Evolutionary conservation across 2,113 vertebrate genomes (phyloP), one percentile per base, ranked within the genome.

Genomic region (Myxocyprinus asiaticus): DNA sequence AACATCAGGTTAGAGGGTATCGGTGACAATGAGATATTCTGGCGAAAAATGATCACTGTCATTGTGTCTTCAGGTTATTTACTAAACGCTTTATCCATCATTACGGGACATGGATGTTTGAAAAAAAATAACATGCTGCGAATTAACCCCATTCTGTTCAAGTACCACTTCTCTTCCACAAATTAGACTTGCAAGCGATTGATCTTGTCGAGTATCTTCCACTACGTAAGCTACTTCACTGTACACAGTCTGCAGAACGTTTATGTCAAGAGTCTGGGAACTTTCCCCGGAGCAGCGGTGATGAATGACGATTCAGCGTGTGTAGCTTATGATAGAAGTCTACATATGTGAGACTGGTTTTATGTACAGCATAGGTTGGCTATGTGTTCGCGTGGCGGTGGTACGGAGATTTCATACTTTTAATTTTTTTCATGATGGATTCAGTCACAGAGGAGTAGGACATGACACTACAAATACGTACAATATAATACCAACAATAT

Each of bases 91-190:
- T 33, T 33, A 33, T 33, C 22, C 22, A 33, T 33, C 22, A 33
- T 33, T 33, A 1, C 22, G 3, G 22, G 22, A 33, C 22, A 33
- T 1, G 3, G 22, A 1, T 33, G 22, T 33, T 33, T 33, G 1
- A 1, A 33, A 33, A 33, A 33, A 80, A 72, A 83, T 17, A n/a
- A 78, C 78, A 92, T 0, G 80, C 95, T 91, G 94, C 94, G 94
- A 95, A 90, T 95, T 93, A 96, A 94, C 94, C 94, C 94, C 94
- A 94, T 96, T 89, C 1, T 88, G 95, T 95, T 94, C 1, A 90
- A 82, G 93, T 86, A 66, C 3, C 0, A 22, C 94, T 87, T 89
- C 91, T 94, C 95, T 93, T 95, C 6, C 0, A 68, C 53, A 22
- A 86, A 7, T 12, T 75, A 85, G 78, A 83, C 76, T 79, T 82